phyloP scores from a whole-genome alignment of 2,113 vertebrate genomes.

The Microtus richardsoni region DNA sequence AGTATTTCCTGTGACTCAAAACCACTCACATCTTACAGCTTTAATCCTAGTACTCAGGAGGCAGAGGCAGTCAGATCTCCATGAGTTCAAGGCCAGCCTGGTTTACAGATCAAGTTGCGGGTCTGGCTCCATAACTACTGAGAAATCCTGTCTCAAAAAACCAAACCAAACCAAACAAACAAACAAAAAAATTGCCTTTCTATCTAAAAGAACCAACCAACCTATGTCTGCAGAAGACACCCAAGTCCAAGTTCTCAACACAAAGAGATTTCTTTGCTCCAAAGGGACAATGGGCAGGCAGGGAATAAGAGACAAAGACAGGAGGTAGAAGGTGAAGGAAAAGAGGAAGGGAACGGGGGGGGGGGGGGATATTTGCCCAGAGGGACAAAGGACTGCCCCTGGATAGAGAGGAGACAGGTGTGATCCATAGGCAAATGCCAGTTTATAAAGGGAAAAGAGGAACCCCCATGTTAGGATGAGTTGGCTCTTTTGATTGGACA shows the following conservation, averaged over 20 bases:
- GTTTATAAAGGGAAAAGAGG: background rate
- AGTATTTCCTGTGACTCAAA: conserved; percentile 36
- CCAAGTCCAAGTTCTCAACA: background rate
- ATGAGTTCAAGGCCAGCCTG: too few species aligned
- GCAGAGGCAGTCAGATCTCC: too few species aligned
- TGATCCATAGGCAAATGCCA: background rate
- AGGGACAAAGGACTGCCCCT: background rate
- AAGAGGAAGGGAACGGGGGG: background rate
- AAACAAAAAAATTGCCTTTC: background rate
- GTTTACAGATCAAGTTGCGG: too few species aligned
- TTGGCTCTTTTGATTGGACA: background rate
- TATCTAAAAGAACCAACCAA: background rate
- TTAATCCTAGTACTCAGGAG: too few species aligned
- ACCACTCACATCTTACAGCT: background rate
- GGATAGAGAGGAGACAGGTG: background rate
- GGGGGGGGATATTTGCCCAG: background rate
- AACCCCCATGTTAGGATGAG: background rate
- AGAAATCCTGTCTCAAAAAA: too few species aligned
- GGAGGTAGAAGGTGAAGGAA: background rate
- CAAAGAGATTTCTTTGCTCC: background rate
- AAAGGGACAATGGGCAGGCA: background rate
- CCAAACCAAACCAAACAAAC: too few species aligned
- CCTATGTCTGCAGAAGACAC: background rate
- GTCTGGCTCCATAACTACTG: too few species aligned
- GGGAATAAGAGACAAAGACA: background rate